Evolutionary conservation across 2,797 vertebrate genomes (phyloP).

Genomic region (Tenualosa thibaudeaui): DNA sequence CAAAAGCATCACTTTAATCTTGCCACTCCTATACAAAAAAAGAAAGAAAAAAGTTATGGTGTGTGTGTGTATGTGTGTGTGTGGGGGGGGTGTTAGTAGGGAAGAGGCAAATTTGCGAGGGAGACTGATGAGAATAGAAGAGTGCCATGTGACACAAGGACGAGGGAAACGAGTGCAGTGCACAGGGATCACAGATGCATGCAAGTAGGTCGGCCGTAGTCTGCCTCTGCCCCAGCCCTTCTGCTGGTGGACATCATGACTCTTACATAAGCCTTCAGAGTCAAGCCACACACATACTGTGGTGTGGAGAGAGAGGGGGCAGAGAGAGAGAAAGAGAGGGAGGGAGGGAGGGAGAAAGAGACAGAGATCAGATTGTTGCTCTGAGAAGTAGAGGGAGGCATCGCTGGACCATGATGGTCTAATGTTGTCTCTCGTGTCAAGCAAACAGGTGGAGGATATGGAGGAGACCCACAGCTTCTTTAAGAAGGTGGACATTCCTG

Average conservation of each 20-base stretch:
- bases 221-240: not conserved
- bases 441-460: conserved; percentile 37
- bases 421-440: conserved; percentile 22
- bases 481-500: conserved; percentile 70
- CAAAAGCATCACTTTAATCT: not conserved
- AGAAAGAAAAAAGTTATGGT: not conserved
- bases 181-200: not conserved
- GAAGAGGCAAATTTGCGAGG: not conserved
- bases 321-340: not conserved
- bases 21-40: not conserved
- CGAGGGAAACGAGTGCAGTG: not conserved
- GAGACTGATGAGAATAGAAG: not conserved
- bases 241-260: conserved; percentile 24
- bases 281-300: not conserved
- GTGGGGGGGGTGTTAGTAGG: too few relatives aligned
- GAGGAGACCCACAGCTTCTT: conserved; percentile 61
- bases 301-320: not conserved
- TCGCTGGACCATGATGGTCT: not conserved
- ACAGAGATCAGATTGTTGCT: conserved; percentile 19
- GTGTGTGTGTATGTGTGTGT: too few relatives aligned
- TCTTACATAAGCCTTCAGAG: conserved; percentile 34
- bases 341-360: not conserved
- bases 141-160: not conserved
- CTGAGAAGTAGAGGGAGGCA: conserved; percentile 2
- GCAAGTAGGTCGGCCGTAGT: conserved; percentile 19